These are phyloP conservation scores for Petrocephalus sullivani DNA, from an alignment of 2,797 vertebrate species.

Conservation along the genomic window DNA sequence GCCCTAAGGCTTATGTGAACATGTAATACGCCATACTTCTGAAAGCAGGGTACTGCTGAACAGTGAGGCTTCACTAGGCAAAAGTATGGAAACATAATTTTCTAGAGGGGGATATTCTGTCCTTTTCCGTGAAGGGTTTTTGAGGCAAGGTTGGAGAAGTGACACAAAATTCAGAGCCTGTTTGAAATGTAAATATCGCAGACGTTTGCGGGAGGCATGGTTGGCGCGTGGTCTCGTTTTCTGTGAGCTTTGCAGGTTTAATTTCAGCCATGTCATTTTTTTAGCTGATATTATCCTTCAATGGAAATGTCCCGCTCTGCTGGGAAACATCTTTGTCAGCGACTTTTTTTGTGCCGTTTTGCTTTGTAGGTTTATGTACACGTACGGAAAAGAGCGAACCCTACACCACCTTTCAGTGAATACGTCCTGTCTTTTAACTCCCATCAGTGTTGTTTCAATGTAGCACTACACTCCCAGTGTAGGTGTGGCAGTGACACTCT, in stretches of 20 bases:
- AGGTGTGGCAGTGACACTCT: not conserved
- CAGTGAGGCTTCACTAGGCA: conserved; percentile 22
- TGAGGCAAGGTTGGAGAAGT: not conserved
- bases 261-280: not conserved
- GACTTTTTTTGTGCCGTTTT: not conserved
- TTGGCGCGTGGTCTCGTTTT: not conserved
- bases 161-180: conserved; percentile 1
- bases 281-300: not conserved
- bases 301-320: not conserved
- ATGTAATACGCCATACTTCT: not conserved
- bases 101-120: not conserved
- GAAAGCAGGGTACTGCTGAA: not conserved
- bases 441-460: not conserved
- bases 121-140: not conserved
- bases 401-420: not conserved
- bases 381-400: not conserved
- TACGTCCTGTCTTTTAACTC: not conserved
- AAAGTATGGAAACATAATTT: conserved; percentile 12
- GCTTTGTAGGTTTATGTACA: not conserved
- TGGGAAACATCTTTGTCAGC: not conserved
- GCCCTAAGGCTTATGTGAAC: not conserved
- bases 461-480: not conserved
- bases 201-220: conserved; percentile 25
- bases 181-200: conserved; percentile 44
- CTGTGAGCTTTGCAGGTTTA: conserved; percentile 26